Percentiles rank a stretch among this genome's conserved stretches.
Conservation (phyloP, 1,140 invertebrate genomes). For the Caenorhabditis brenneri region DNA sequence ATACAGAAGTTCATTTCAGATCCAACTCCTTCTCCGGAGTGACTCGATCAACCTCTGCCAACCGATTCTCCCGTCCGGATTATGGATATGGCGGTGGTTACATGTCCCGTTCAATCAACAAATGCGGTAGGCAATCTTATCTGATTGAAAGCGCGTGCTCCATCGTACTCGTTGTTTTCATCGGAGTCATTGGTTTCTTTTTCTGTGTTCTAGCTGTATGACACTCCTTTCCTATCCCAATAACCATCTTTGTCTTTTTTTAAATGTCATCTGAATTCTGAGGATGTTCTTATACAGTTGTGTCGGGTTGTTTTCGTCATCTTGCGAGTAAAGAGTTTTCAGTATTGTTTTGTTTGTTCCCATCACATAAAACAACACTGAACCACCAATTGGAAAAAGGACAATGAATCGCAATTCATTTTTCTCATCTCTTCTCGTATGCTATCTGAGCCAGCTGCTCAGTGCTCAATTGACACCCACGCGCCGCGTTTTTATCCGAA, state of each 20-base stretch:
- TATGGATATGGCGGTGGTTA: slow-evolving; percentile 64
- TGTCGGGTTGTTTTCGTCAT: slow-evolving; percentile 40
- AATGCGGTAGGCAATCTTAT: slow-evolving; percentile 58
- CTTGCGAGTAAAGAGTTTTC: background rate
- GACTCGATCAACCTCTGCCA: slow-evolving; percentile 17
- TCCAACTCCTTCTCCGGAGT: slow-evolving; percentile 59
- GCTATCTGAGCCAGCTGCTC: slow-evolving; percentile 1
- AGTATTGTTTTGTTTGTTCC: background rate
- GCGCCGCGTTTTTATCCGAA: background rate
- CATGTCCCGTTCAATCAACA: slow-evolving; percentile 62
- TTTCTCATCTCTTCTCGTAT: background rate
- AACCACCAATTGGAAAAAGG: background rate
- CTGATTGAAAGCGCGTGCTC: slow-evolving; percentile 34
- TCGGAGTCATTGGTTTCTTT: slow-evolving; percentile 35
- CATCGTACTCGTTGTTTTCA: slow-evolving; percentile 16
- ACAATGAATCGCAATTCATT: slow-evolving; percentile 18
- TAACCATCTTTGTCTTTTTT: background rate
- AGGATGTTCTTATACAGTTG: background rate
- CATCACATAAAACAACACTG: background rate
- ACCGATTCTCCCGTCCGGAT: slow-evolving; percentile 59
- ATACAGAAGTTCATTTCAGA: slow-evolving; percentile 49
- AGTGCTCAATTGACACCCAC: slow-evolving; percentile 12
- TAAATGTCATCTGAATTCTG: background rate
- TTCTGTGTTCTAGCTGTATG: slow-evolving; percentile 27
- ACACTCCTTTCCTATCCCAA: slow-evolving; percentile 1